Base-by-base conservation (phyloP, 2,888 invertebrate species). In the Ecliptopera silaceata region DNA sequence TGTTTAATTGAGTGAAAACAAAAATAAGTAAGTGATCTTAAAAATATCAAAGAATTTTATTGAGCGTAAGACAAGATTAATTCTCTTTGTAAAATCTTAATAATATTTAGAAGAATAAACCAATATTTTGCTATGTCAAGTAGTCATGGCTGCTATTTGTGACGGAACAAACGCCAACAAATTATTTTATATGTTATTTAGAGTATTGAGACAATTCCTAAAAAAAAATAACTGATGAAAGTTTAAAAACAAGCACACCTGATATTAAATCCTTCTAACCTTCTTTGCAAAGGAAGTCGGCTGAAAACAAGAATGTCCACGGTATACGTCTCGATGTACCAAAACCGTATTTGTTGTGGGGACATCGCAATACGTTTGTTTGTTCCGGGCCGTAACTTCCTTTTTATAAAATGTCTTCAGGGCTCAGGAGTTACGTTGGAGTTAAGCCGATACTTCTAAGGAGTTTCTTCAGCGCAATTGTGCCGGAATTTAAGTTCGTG, bases 351-450 rank as follows among this genome's bases (percentile, higher is more conserved):
- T 77, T 78, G 75, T 71, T 75, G 70, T 67, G 47, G 69, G 71
- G 79, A 78, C 78, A 72, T 70, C 75, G 85, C 84, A 84, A 81
- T 84, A 84, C 79, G 76, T 82, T 79, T 82, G 80, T 83, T 84
- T 80, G 81, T 84, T 86, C 79, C 82, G 78, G 75, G 73, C 75
- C 76, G 84, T 81, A 80, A 79, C 75, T 79, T 75, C 69, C 77
- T 80, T 84, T 85, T 83, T 83, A 82, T 80, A 83, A 84, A 74
- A 79, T 75, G 77, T 81, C 78, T 75, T 71, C 70, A 67, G 61
- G 77, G 42, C 59, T 64, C 70, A 68, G 59, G 76, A 82, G 79
- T 77, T 78, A 80, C 78, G 75, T 74, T 48, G 44, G 58, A 47
- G 61, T 60, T 48, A 59, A 56, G 67, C 79, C 74, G 72, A 76